Conservation (phyloP, 2,888 invertebrate species). For the Beris morrisii region DNA sequence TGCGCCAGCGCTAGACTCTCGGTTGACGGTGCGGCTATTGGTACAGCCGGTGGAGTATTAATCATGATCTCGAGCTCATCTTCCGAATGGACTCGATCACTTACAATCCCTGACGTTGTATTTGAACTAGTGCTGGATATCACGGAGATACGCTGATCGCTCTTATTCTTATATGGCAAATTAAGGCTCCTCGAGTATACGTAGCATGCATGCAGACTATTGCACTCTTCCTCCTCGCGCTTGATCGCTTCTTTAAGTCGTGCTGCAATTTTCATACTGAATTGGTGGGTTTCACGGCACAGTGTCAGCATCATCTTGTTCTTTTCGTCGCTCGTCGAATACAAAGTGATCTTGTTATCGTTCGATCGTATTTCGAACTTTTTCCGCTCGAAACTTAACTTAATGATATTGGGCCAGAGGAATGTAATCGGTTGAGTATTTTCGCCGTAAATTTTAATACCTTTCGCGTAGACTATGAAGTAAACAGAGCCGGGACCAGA, state of each 20-base stretch:
- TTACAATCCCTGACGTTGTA: constrained; percentile 94
- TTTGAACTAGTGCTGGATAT: constrained; percentile 95
- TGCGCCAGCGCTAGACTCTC: constrained; percentile 82
- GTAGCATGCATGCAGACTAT: constrained; percentile 69
- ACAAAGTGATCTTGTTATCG: constrained; percentile 84
- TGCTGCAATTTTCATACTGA: constrained; percentile 89
- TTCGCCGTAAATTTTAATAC: constrained; percentile 83
- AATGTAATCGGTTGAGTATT: constrained; percentile 74
- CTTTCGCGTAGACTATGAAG: constrained; percentile 89
- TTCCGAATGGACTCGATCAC: constrained; percentile 92
- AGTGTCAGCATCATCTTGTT: constrained; percentile 86
- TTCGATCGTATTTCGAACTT: constrained; percentile 95
- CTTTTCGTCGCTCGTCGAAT: constrained; percentile 90
- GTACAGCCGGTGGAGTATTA: constrained; percentile 75
- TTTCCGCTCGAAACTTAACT: constrained; percentile 93
- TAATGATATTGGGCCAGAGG: constrained; percentile 94
- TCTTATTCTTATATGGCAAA: constrained; percentile 67
- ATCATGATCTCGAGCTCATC: constrained; percentile 91
- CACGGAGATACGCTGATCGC: constrained; percentile 83
- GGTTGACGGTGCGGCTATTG: constrained; percentile 73
- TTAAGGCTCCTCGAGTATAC: constrained; percentile 69
- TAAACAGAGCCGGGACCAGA: constrained; percentile 77
- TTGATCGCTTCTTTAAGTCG: constrained; percentile 79
- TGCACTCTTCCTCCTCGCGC: constrained; percentile 79
- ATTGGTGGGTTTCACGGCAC: constrained; percentile 92